phyloP scores from a whole-genome alignment of 2,113 vertebrate genomes.

The Gymnogyps californianus region DNA sequence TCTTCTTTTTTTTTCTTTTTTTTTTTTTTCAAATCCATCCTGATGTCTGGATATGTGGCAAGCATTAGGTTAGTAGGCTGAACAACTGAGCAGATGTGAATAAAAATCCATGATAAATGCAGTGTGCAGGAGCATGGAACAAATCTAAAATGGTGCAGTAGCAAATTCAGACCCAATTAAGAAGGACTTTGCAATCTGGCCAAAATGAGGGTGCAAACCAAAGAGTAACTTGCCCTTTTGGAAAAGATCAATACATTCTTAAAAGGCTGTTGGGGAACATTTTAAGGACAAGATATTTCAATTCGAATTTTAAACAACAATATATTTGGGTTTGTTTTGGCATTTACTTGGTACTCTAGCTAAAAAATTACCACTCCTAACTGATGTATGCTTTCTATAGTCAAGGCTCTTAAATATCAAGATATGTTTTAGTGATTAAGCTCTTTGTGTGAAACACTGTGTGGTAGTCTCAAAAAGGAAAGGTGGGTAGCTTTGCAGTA shows the following conservation, averaged over 20 bases:
- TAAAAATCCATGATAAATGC: conserved; percentile 51
- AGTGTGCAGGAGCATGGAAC: conserved; percentile 1
- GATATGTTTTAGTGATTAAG: background rate
- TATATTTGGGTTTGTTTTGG: background rate
- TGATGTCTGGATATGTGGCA: background rate
- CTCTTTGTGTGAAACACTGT: background rate
- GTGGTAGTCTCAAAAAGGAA: background rate
- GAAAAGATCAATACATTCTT: background rate
- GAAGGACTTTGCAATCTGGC: conserved; percentile 57
- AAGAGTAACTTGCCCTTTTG: background rate
- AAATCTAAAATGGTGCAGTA: conserved; percentile 5
- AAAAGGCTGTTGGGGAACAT: background rate
- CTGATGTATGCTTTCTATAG: background rate
- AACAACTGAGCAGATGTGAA: conserved; percentile 54
- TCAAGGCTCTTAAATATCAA: background rate
- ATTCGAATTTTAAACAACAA: background rate
- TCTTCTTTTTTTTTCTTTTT: background rate
- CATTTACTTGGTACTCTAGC: background rate
- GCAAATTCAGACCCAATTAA: conserved; percentile 42
- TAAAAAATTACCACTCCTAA: background rate
- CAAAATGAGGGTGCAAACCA: conserved; percentile 38
- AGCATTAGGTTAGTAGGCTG: conserved; percentile 16
- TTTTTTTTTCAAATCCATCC: background rate
- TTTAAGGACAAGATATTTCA: background rate
- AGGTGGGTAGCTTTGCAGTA: background rate